Base-by-base conservation (phyloP, 2,888 invertebrate genomes). In the Alcis repandata region DNA sequence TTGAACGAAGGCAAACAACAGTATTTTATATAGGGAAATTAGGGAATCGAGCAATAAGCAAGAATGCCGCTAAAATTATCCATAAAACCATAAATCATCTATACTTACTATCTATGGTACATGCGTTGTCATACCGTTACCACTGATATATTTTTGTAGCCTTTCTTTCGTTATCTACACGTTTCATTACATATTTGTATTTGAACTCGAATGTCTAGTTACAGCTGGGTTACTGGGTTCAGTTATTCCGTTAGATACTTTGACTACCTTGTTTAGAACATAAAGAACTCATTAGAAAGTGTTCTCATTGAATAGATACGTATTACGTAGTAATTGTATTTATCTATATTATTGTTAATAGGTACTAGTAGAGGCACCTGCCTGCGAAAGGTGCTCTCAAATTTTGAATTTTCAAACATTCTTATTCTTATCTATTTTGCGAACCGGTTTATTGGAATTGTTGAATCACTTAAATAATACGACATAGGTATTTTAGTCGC, bases 371-470 rank as follows among this genome's bases (percentile, higher is more conserved):
- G 19, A 13, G 13, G n/a, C 20, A 41, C n/a, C 43, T 46, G n/a
- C 20, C 46, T 22, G 11, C 22, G 20, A 46, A 32, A n/a, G 10
- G 15, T 10, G 32, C 13, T 8, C 2, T 22, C 17, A 9, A 46
- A n/a, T 32, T 32, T 27, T 15, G 1, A 8, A 48, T 27, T 49
- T 41, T 54, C 27, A 27, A 41, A 27, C 20, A 54, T 54, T 54
- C 54, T 54, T 54, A 41, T 27, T 27, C 27, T 27, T 27, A 27
- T 27, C 27, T 27, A 27, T 40, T 38, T 20, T 8, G 20, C 9
- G 15, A 83, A 61, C 53, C 17, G 40, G 38, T 49, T 49, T 32
- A 38, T n/a, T 15, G 15, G 33, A 43, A 32, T 27, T 36, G 45
- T 57, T 20, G 36, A 40, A 53, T 48, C 48, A 32, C 15, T 38